A percentile compares a stretch with the other conserved stretches of the same genome.
These are phyloP conservation scores for Meloidogyne floridensis DNA, from an alignment of 1,140 invertebrate genomes.

Conservation along the genomic window DNA sequence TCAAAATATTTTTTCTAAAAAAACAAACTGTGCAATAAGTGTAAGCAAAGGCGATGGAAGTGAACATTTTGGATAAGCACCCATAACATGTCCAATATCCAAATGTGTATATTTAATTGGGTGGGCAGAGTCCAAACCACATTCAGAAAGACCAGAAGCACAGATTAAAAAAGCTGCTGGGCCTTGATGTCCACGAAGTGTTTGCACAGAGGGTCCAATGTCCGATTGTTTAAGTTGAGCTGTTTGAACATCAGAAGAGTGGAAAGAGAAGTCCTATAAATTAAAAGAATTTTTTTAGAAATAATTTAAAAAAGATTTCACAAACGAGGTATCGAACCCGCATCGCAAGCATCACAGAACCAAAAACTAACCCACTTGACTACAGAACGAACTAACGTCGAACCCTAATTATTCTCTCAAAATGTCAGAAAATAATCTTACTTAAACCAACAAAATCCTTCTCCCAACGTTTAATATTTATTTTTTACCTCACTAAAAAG, in stretches of 20 bases:
- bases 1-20: not conserved
- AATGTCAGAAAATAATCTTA: too few relatives aligned
- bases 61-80: slow-evolving; percentile 30
- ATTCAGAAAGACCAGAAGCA: slow-evolving; percentile 48
- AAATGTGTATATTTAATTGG: slow-evolving; percentile 53
- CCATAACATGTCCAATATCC: slow-evolving; percentile 48
- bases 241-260: slow-evolving; percentile 77
- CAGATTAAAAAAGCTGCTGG: slow-evolving; percentile 50
- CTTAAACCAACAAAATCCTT: not conserved
- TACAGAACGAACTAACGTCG: too few relatives aligned
- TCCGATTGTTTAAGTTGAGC: slow-evolving; percentile 85
- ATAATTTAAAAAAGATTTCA: not conserved
- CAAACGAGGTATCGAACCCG: too few relatives aligned
- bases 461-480: too few relatives aligned
- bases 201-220: slow-evolving; percentile 72
- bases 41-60: slow-evolving; percentile 47
- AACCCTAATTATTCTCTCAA: too few relatives aligned
- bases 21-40: slow-evolving; percentile 49
- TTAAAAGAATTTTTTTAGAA: not conserved
- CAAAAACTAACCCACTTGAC: too few relatives aligned
- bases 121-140: slow-evolving; percentile 37
- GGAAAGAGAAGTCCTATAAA: slow-evolving; percentile 78
- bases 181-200: slow-evolving; percentile 43
- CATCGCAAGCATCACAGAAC: too few relatives aligned
- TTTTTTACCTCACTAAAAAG: slow-evolving; percentile 73